Evolutionary conservation across 2,888 invertebrate species (phyloP), one percentile per base, ranked within the genome.

Genomic region (Troides aeacus): DNA sequence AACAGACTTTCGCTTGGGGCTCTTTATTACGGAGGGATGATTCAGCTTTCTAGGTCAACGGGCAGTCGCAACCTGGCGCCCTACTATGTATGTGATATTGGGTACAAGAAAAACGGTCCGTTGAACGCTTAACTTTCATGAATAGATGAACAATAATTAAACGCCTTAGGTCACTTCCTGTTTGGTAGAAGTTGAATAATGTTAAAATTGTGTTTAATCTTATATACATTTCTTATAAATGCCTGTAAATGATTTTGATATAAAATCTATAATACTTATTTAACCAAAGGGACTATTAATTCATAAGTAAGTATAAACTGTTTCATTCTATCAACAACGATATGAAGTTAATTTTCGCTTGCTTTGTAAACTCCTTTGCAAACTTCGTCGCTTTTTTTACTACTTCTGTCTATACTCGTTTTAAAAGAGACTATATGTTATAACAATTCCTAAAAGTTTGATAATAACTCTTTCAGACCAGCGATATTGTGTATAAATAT

Each of bases 31-130:
- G 56, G 62, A 70, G 70, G 53, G 42, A 71, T 71, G 64, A 69
- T 71, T 69, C 71, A 72, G 71, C 72, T 76, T 74, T 75, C 73
- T 76, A 72, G 76, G 76, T 76, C 75, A 74, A 73, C 71, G 70
- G 74, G 73, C 68, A 70, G 71, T 68, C 69, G 67, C 63, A 60
- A 69, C 69, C 69, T 72, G 71, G 72, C 71, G 71, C 66, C 68
- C 71, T 66, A 70, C 71, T 53, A 23, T 65, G 46, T 59, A 24
- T 66, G 46, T 46, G 24, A 2, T 23, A 58, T 58, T 10, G 1
- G 23, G 57, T 58, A 58, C 23, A 53, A 58, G 57, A 58, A n/a
- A 58, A 58, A 58, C 5, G 3, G 18, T 18, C 50, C 17, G 12
- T n/a, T 18, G n/a, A 18, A n/a, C 53, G 53, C n/a, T 6, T 18